Evolutionary conservation across 2,888 invertebrate species (phyloP).

Genomic region (Eretmocerus hayati): DNA sequence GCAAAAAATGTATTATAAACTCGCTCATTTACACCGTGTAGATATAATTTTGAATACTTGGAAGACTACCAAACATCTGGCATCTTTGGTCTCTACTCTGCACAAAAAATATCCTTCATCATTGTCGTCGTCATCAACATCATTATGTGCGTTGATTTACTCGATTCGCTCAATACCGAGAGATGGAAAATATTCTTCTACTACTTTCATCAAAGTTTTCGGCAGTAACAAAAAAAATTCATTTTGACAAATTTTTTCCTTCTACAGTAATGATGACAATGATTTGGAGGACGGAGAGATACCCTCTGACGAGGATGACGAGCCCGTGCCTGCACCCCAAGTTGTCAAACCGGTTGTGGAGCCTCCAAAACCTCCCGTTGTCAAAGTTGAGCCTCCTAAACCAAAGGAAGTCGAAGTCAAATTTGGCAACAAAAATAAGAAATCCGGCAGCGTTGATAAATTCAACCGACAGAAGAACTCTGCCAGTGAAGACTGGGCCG

Average conservation of each 20-base stretch:
- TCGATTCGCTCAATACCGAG: no score
- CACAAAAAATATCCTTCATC: no score
- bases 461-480: conserved; percentile 49
- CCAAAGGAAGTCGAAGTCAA: conserved; percentile 39
- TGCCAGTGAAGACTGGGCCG: conserved; percentile 66
- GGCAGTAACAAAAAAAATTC: neutral
- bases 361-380: conserved; percentile 30
- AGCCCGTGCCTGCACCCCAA: conserved; percentile 41
- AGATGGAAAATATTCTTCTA: no score
- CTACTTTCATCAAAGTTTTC: neutral
- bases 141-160: no score
- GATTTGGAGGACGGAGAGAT: conserved; percentile 86
- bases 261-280: conserved; percentile 44
- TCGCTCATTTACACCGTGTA: no score
- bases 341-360: conserved; percentile 48
- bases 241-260: neutral
- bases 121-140: no score
- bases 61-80: no score
- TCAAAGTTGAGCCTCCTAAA: conserved; percentile 42
- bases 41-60: no score
- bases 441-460: conserved; percentile 34
- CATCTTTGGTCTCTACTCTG: no score
- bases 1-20: no score
- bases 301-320: conserved; percentile 60
- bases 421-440: conserved; percentile 32